Conservation (phyloP, 2,797 vertebrate genomes). For the Falco novaeseelandiae region DNA sequence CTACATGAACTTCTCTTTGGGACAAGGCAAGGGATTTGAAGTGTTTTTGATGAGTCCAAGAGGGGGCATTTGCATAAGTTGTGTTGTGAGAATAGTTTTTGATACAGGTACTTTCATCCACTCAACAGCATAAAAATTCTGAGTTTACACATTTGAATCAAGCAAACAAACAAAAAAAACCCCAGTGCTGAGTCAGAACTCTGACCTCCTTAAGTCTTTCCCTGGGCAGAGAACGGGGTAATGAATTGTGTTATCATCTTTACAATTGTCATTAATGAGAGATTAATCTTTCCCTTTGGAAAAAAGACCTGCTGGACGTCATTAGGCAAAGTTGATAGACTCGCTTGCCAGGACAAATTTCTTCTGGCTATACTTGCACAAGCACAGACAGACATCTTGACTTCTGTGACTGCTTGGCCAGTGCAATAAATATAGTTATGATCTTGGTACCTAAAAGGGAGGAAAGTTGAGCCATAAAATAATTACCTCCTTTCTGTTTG, state of each 20-base stretch:
- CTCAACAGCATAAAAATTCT: neutral
- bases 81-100: neutral
- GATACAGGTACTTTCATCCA: neutral
- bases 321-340: slow-evolving; percentile 15
- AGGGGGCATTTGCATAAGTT: neutral
- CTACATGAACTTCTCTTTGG: neutral
- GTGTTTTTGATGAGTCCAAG: neutral
- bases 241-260: slow-evolving; percentile 29
- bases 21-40: neutral
- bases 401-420: neutral
- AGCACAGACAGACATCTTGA: neutral
- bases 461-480: slow-evolving; percentile 3
- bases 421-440: slow-evolving; percentile 1
- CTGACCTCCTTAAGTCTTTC: neutral
- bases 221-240: neutral
- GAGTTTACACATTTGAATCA: neutral
- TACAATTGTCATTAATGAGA: slow-evolving; percentile 21
- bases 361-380: neutral
- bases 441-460: neutral
- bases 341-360: slow-evolving; percentile 6
- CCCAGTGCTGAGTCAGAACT: neutral
- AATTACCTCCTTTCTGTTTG: neutral
- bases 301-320: slow-evolving; percentile 4
- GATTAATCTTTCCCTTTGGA: slow-evolving; percentile 48
- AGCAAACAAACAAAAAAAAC: neutral